Evolutionary conservation across 2,888 invertebrate species (phyloP), one percentile per base, ranked within the genome.

Genomic region (Cabera pusaria): DNA sequence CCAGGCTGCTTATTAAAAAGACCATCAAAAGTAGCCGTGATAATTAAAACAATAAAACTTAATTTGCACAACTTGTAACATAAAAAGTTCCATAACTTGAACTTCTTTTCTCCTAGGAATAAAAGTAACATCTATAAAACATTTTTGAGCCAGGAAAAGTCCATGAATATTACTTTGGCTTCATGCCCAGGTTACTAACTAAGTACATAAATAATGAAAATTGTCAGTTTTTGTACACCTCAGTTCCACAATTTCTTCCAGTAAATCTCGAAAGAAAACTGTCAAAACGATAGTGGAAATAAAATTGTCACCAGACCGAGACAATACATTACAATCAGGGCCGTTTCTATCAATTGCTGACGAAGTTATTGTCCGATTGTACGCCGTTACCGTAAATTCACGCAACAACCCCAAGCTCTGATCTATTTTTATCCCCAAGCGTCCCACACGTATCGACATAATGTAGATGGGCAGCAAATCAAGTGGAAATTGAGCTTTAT

Each of bases 341-440:
- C 44, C 42, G 44, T 44, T 50, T 44, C 50, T 50, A 53, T 50
- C 53, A 46, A 49, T 44, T 33, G 53, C 53, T 50, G 53, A 53
- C 50, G 46, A 50, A 40, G 48, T 50, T 53, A 53, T 50, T 50
- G 48, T 50, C 48, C 50, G 43, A 46, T 53, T 46, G 40, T 44
- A 26, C 42, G 46, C 40, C 38, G 48, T 53, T 48, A 44, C 42
- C 48, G 48, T 53, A 53, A 50, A 53, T 53, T 50, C 53, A 40
- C 53, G 44, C 46, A 44, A 44, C 52, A 44, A 53, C 50, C 53
- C 46, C 42, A 49, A 44, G 47, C 44, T 44, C 50, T 50, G 53
- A 53, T 50, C 53, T 53, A 53, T 53, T 53, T 53, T 53, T 50
- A 50, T 50, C 53, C 45, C 44, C 24, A 21, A 27, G 27, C 39